A percentile compares a stretch with the other conserved stretches of the same genome.
phyloP scores from a whole-genome alignment of 2,888 invertebrate species.

The Trypoxylon attenuatum region DNA sequence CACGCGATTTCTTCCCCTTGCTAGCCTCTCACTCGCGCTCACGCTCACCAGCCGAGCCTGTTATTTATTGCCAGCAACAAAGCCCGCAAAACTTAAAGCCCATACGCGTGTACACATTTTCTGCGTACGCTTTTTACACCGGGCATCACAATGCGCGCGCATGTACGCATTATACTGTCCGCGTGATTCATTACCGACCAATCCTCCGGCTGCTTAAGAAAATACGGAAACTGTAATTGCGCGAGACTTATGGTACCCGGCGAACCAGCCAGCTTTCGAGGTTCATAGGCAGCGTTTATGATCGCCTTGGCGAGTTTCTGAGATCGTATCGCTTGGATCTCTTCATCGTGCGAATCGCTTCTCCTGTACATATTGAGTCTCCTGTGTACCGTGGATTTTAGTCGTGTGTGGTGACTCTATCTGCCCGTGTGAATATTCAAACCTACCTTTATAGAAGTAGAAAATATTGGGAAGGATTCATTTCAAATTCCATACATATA shows the following conservation, averaged over 20 bases:
- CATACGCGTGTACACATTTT: constrained; percentile 47
- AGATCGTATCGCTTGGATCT: constrained; percentile 52
- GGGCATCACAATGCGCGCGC: constrained; percentile 60
- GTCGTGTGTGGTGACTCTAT: too few species aligned
- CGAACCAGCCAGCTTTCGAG: constrained; percentile 3
- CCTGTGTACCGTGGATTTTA: too few species aligned
- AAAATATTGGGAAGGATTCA: too few species aligned
- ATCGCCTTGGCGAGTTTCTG: constrained; percentile 32
- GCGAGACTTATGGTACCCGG: constrained; percentile 66
- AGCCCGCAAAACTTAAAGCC: constrained; percentile 57
- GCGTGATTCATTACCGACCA: constrained; percentile 68
- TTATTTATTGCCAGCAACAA: constrained; percentile 65
- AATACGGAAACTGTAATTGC: constrained; percentile 71
- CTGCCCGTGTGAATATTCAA: too few species aligned
- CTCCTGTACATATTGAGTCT: too few species aligned
- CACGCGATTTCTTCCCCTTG: constrained; percentile 5
- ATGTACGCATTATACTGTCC: constrained; percentile 61
- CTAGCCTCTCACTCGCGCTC: constrained; percentile 15
- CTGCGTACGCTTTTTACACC: constrained; percentile 55
- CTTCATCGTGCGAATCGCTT: constrained; percentile 44
- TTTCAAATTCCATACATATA: too few species aligned
- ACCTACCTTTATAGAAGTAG: too few species aligned
- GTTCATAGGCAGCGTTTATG: constrained; percentile 42
- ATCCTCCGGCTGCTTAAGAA: constrained; percentile 64
- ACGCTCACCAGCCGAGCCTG: constrained; percentile 43